A percentile compares a stretch with the other conserved stretches of the same genome.
These are phyloP conservation scores for Sclerurus mexicanus DNA, from an alignment of 2,113 vertebrate genomes.

Conservation along the genomic window DNA sequence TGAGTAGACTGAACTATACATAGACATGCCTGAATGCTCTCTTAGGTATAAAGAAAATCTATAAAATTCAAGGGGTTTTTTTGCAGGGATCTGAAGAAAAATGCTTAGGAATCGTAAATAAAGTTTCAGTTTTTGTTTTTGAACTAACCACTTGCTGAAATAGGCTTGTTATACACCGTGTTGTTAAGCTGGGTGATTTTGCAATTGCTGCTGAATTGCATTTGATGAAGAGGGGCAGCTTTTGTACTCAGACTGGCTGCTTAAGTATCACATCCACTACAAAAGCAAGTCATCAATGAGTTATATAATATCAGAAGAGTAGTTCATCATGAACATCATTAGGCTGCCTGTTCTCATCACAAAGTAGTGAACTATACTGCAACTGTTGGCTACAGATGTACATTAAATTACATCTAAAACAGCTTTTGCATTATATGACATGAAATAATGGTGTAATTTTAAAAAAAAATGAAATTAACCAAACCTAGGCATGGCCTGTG, in stretches of 20 bases:
- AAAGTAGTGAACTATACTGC: conserved; percentile 15
- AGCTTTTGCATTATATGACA: background rate
- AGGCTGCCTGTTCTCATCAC: background rate
- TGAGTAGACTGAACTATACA: background rate
- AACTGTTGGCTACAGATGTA: background rate
- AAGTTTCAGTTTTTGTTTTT: background rate
- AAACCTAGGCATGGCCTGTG: background rate
- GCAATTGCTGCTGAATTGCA: background rate
- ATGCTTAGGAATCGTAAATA: background rate
- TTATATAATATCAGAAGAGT: background rate
- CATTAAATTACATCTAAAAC: background rate
- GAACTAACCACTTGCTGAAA: background rate
- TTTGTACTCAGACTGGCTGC: background rate
- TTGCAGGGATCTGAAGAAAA: background rate
- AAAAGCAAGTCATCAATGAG: background rate
- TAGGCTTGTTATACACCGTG: background rate
- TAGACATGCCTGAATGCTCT: background rate
- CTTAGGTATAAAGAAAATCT: background rate
- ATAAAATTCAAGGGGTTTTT: background rate
- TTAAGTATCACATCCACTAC: background rate
- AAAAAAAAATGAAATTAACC: background rate
- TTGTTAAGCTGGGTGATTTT: background rate
- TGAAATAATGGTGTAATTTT: background rate
- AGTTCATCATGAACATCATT: background rate
- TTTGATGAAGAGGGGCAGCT: conserved; percentile 2